Conservation (phyloP, 2,888 invertebrate genomes). For the Pristionchus exspectatus region DNA sequence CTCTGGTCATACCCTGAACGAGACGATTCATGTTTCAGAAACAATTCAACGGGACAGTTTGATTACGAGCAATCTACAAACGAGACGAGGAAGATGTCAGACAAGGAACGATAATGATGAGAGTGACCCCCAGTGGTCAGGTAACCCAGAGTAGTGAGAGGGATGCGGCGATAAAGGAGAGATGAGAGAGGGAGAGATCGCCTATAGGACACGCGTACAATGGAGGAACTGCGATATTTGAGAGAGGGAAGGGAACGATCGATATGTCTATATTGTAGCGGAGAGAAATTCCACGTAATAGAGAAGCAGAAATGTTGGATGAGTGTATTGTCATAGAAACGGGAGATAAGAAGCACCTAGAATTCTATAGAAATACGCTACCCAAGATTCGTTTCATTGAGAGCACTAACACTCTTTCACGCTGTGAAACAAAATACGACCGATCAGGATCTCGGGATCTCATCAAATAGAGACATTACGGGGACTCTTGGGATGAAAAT, state of each 20-base stretch:
- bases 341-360: neutral
- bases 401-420: neutral
- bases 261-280: slow-evolving; percentile 18
- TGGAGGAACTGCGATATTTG: slow-evolving; percentile 42
- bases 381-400: neutral
- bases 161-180: neutral
- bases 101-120: neutral
- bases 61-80: too few relatives aligned
- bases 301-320: neutral
- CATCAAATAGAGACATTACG: neutral
- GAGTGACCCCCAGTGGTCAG: neutral
- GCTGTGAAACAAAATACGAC: neutral
- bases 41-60: too few relatives aligned
- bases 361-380: neutral
- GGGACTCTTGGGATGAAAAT: neutral
- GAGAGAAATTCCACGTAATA: neutral
- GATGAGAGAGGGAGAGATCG: neutral
- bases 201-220: slow-evolving; percentile 37
- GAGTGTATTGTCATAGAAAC: neutral
- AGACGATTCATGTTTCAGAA: neutral
- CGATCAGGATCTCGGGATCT: neutral
- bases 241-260: slow-evolving; percentile 3
- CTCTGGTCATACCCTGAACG: slow-evolving; percentile 46
- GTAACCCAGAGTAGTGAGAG: neutral
- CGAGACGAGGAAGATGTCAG: too few relatives aligned